Percentiles rank a stretch among this genome's conserved stretches.
These are phyloP conservation scores for Platichthys flesus DNA, from an alignment of 2,113 vertebrate genomes.

Conservation along the genomic window DNA sequence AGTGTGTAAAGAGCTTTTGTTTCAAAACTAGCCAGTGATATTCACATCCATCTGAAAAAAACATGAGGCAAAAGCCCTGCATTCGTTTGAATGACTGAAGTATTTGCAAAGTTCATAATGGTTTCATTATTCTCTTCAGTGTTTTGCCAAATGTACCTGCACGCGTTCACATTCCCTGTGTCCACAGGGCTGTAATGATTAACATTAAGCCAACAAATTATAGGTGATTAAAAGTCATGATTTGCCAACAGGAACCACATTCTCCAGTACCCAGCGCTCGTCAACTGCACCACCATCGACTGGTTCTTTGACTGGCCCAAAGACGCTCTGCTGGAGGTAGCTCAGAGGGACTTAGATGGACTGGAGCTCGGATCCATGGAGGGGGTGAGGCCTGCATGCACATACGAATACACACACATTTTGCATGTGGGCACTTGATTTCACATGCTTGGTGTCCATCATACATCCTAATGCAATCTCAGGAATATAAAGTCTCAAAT, in stretches of 20 bases:
- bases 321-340: constrained; percentile 90
- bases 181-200: background rate
- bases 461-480: no score
- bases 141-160: background rate
- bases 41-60: background rate
- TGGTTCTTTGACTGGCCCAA: constrained; percentile 93
- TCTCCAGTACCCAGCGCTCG: constrained; percentile 90
- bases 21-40: background rate
- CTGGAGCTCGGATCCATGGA: constrained; percentile 82
- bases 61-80: background rate
- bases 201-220: background rate
- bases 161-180: background rate
- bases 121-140: background rate
- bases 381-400: constrained; percentile 75
- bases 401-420: background rate
- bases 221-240: background rate
- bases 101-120: background rate
- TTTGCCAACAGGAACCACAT: constrained; percentile 84
- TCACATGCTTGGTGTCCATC: background rate
- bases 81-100: background rate
- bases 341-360: constrained; percentile 86
- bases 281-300: constrained; percentile 92
- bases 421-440: background rate
- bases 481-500: background rate
- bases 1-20: background rate